Evolutionary conservation across 2,888 invertebrate genomes (phyloP), one percentile per base, ranked within the genome.

Genomic region (Acheta domesticus): DNA sequence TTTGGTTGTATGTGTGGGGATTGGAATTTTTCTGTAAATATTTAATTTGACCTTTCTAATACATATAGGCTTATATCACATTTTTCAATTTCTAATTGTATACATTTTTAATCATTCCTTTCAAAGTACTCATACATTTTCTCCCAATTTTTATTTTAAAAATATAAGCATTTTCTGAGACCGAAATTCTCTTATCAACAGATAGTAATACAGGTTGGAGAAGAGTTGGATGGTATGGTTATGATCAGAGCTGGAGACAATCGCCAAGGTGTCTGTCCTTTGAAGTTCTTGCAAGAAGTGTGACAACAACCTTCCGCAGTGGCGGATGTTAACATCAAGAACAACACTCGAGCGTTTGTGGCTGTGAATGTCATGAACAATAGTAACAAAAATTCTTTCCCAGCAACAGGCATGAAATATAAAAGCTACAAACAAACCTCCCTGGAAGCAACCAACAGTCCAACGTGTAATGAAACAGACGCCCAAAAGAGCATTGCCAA

Each of bases 231-330:
- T 85, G 97, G 97, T 48, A 96, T 96, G 91, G 94, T 97, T 82
- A 94, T 95, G 92, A 96, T 98, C 82, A 92, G 97, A 79, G 95
- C 95, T 77, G 96, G 96, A 0, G 95, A 96, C 85, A 96, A 96
- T 89, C 95, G 95, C 84, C 96, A 96, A 87, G 96, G 95, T 81
- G 93, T 95, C 83, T 98, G 97, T 87, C 97, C 97, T n/a, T 88
- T 96, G 75, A 96, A 96, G 87, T 98, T 96, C 86, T 91, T 98
- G 82, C 95, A 96, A 89, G 97, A 97, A 89, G 96, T 96, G 93
- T 96, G 96, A 96, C 80, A 80, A 49, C 48, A 11, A 62, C 74
- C 62, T 62, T 76, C 62, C 62, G 62, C 62, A 62, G n/a, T 62
- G 62, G 62, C 62, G 62, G 62, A 62, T n/a, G n/a, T 19, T 8